These are phyloP conservation scores for Arothron firmamentum DNA, from an alignment of 2,113 vertebrate species.

Conservation along the genomic window DNA sequence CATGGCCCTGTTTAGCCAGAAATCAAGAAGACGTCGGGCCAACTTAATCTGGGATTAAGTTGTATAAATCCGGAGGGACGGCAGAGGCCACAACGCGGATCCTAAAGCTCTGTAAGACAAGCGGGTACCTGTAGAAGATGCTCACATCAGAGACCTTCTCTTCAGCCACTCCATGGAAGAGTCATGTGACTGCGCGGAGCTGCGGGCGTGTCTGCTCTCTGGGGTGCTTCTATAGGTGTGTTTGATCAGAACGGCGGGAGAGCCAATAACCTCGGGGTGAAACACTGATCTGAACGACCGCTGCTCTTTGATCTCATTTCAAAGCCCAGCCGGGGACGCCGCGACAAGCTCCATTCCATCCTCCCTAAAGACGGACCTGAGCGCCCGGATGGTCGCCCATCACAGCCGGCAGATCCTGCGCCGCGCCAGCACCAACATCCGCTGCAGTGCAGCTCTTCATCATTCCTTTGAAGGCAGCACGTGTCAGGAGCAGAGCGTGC, in stretches of 20 bases:
- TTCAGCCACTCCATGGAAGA: slow-evolving; percentile 10
- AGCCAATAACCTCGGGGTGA: slow-evolving; percentile 4
- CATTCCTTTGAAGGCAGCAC: neutral
- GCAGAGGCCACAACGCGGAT: no score
- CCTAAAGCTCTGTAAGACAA: no score
- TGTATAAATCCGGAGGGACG: no score
- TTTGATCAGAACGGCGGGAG: neutral
- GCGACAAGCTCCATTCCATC: slow-evolving; percentile 14
- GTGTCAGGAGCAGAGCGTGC: slow-evolving; percentile 11
- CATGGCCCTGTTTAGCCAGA: no score
- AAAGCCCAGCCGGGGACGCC: slow-evolving; percentile 26
- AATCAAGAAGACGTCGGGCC: no score
- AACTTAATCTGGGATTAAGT: no score
- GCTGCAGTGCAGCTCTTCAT: no score
- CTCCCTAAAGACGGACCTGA: slow-evolving; percentile 34
- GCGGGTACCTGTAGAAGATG: neutral
- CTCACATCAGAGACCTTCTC: slow-evolving; percentile 45
- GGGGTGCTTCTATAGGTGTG: no score
- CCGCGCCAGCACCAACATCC: neutral
- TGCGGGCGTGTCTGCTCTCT: no score
- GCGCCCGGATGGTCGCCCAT: slow-evolving; percentile 25
- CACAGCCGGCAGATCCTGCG: slow-evolving; percentile 38
- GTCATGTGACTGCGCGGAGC: no score
- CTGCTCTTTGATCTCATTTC: slow-evolving; percentile 38
- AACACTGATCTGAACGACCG: slow-evolving; percentile 19